Evolutionary conservation across 2,888 invertebrate genomes (phyloP).

Genomic region (Meghimatium bilineatum): DNA sequence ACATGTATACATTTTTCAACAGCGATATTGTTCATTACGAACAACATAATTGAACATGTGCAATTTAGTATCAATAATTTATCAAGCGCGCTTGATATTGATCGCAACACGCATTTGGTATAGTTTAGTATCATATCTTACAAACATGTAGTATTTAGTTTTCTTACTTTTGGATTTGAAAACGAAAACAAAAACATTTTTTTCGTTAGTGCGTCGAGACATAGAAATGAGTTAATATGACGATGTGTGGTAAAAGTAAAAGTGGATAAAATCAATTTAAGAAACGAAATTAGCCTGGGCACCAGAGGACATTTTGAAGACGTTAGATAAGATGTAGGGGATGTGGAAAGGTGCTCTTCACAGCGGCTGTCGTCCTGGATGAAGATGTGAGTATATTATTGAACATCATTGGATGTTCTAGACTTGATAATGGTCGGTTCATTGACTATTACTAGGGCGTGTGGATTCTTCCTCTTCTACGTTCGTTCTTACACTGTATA

Average conservation of each 20-base stretch:
- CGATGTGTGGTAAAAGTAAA: not conserved
- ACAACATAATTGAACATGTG: not conserved
- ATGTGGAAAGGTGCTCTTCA: not conserved
- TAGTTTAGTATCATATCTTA: not conserved
- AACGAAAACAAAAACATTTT: not conserved
- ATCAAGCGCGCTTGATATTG: slow-evolving; percentile 8
- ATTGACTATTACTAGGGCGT: too few relatives aligned
- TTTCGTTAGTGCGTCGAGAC: not conserved
- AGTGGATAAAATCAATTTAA: not conserved
- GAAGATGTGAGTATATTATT: not conserved
- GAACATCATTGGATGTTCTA: not conserved
- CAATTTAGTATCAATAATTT: not conserved
- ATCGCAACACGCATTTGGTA: not conserved
- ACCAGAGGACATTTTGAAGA: not conserved
- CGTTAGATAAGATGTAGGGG: not conserved
- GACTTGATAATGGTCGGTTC: not conserved
- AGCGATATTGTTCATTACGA: not conserved
- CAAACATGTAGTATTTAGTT: not conserved
- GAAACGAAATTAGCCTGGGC: not conserved
- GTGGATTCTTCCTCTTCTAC: too few relatives aligned
- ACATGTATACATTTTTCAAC: not conserved
- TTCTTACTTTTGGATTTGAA: not conserved
- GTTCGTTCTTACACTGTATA: too few relatives aligned
- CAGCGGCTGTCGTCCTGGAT: not conserved
- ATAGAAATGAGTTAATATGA: not conserved